phyloP scores from a whole-genome alignment of 2,797 vertebrate species.

The Borostomias antarcticus region DNA sequence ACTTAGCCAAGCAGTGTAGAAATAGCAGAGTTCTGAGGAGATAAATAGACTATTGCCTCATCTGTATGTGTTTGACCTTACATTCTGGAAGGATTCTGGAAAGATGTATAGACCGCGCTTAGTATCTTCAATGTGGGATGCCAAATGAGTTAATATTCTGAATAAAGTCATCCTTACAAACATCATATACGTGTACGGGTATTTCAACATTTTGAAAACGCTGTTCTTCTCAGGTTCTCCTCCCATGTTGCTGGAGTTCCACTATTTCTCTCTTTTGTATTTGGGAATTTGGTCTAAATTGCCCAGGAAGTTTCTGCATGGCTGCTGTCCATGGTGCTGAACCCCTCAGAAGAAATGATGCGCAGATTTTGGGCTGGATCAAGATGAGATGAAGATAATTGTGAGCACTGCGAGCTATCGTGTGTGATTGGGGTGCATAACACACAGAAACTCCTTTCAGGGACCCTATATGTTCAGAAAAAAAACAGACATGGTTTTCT shows the following conservation, averaged over 20 bases:
- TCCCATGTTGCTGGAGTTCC: too few relatives aligned
- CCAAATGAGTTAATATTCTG: not conserved
- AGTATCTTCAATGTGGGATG: not conserved
- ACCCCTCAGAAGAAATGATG: not conserved
- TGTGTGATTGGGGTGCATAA: not conserved
- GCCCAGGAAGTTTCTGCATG: too few relatives aligned
- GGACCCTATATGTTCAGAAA: not conserved
- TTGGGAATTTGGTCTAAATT: too few relatives aligned
- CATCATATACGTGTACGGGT: too few relatives aligned
- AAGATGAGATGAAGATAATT: too few relatives aligned
- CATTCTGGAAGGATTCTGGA: constrained; percentile 3
- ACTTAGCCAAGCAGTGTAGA: constrained; percentile 8
- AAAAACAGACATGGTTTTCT: not conserved
- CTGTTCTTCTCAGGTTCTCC: not conserved
- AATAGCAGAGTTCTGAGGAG: constrained; percentile 12
- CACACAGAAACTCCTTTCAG: not conserved
- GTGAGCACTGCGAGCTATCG: not conserved
- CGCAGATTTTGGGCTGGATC: not conserved
- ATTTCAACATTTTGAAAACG: too few relatives aligned
- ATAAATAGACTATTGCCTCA: constrained; percentile 19
- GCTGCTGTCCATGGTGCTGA: constrained; percentile 2
- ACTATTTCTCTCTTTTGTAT: too few relatives aligned
- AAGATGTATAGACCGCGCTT: not conserved
- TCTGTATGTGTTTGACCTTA: constrained; percentile 24
- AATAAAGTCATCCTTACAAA: not conserved